Evolutionary conservation across 2,797 vertebrate species (phyloP), one percentile per base, ranked within the genome.

Genomic region (Syngnathus acus): DNA sequence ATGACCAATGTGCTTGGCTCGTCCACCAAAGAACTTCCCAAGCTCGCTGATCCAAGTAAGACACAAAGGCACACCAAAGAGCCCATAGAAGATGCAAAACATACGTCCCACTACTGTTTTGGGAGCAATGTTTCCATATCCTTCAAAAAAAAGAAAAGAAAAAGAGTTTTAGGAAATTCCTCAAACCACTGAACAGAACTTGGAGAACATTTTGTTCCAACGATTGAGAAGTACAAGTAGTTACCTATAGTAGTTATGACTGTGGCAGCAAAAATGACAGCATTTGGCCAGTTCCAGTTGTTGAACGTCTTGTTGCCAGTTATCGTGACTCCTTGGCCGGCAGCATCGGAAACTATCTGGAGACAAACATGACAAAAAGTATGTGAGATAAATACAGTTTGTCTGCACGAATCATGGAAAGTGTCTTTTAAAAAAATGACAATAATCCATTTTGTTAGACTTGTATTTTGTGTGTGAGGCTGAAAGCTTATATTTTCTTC

Each of bases 281-380:
- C 97, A 0, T 99, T 99, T 13, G 96, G 94, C 97, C 97, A 99
- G 74, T 98, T 98, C 97, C 97, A 99, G 84, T 98, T 98, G 89
- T 98, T 98, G 79, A 98, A 99, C 39, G 95, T 94, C 77, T 92
- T 94, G 69, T 92, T 95, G 72, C 94, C 95, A 0, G 94, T 96
- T 74, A 98, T 98, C 45, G 96, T 96, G 85, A 98, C 93, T 0
- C 96, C 97, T 79, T 99, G 93, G 37, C 90, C 95, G 32, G 94
- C 92, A 83, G 97, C 96, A 61, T 94, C 87, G 40, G 96, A 98
- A 9, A 98, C 95, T 21, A 90, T 88, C 97, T 99, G 74, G 32
- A 42, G 40, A 72, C 16, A 74, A 69, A 66, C 19, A 45, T 23
- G 19, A 50, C 2, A 21, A 19, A 59, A 37, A 60, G 23, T 0